Percentiles rank a stretch among this genome's conserved stretches.
Conservation (phyloP, 30 jellyfish, hydroid and myxozoan species). For the Chrysaora quinquecirrha region DNA sequence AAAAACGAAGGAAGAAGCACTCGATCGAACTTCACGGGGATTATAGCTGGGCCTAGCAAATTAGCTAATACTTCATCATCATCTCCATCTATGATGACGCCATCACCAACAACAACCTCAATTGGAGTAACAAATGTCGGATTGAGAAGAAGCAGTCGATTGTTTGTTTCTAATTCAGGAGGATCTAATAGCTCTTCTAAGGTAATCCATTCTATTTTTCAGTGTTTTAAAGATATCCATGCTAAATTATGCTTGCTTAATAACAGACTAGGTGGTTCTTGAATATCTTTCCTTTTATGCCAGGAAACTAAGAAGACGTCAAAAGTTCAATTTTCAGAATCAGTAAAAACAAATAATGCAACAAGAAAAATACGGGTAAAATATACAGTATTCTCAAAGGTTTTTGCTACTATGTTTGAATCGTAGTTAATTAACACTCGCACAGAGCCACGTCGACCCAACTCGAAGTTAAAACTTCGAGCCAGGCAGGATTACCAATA, state of each 20-base stretch:
- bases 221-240: neutral
- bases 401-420: too few species aligned
- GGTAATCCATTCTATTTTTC: slow-evolving; percentile 21
- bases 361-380: slow-evolving; percentile 53
- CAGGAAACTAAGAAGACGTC: slow-evolving; percentile 77
- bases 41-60: slow-evolving; percentile 70
- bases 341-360: slow-evolving; percentile 55
- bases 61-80: slow-evolving; percentile 55
- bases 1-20: slow-evolving; percentile 63
- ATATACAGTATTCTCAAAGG: neutral
- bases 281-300: neutral
- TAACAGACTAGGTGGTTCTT: too few species aligned
- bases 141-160: slow-evolving; percentile 87
- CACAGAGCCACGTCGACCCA: too few species aligned
- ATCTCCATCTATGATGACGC: slow-evolving; percentile 45
- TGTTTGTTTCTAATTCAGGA: slow-evolving; percentile 78
- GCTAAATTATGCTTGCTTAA: neutral
- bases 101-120: slow-evolving; percentile 77
- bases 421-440: too few species aligned
- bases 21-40: slow-evolving; percentile 61
- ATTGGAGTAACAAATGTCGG: slow-evolving; percentile 52
- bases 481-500: too few species aligned
- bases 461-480: too few species aligned
- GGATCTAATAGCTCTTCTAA: slow-evolving; percentile 34
- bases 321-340: slow-evolving; percentile 66